Evolutionary conservation across 2,113 vertebrate genomes (phyloP), one percentile per base, ranked within the genome.

Genomic region (Eupsittula cactorum): DNA sequence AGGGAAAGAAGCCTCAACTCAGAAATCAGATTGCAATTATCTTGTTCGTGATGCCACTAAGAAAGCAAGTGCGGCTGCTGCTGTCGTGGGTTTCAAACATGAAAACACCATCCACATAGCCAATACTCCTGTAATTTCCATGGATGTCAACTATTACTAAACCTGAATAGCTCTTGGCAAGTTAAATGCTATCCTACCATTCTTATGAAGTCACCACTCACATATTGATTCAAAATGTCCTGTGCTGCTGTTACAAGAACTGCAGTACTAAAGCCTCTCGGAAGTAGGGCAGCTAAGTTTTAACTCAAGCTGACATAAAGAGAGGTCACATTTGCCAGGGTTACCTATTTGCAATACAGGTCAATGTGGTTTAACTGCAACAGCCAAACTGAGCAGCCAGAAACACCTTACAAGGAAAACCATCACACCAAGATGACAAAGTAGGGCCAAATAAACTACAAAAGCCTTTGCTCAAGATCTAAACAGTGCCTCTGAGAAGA

Each of bases 221-320:
- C 49, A 76, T 1, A 0, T 0, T 27, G 42, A n/a, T 37, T 46
- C 44, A 24, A 53, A 46, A 57, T 18, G 21, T 23, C 60, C 63
- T 90, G 41, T 19, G 28, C n/a, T 85, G 71, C 62, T 77, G 55
- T 16, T 49, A 24, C 39, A 62, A 41, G 31, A 29, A 33, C 63
- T 90, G 70, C 23, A 46, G 41, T 29, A 57, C 19, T 73, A 31
- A 88, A 92, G 15, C 14, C 24, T 78, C 60, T 78, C 15, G 3
- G 13, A 71, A 83, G 64, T 1, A 77, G 9, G 76, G 33, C 35
- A 86, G 79, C n/a, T 14, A 42, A 47, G 20, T 53, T 65, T 68
- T 42, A 79, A 73, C 44, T 90, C 29, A 16, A 29, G 35, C 4
- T 16, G 49, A 81, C 33, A 49, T 35, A 52, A 14, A 71, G n/a